Evolutionary conservation across 2,113 vertebrate species (phyloP).

Genomic region (Canis aureus): DNA sequence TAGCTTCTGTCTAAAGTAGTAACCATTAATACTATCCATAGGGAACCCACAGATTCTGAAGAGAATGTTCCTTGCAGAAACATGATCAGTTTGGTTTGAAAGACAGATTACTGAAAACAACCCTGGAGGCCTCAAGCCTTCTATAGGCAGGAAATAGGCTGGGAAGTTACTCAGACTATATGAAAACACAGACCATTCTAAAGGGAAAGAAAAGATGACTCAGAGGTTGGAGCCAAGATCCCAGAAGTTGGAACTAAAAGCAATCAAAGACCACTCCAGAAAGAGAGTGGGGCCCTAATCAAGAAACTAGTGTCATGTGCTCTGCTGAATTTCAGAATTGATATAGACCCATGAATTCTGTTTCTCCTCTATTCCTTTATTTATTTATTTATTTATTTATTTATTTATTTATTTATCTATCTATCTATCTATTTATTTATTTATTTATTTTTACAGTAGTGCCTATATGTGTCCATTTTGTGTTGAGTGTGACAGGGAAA

Average conservation of each 20-base stretch:
- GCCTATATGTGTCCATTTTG: neutral
- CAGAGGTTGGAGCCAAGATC: neutral
- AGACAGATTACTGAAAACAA: neutral
- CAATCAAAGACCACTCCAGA: neutral
- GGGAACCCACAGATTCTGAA: neutral
- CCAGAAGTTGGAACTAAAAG: neutral
- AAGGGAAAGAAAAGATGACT: neutral
- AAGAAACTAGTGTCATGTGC: neutral
- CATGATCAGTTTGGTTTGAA: neutral
- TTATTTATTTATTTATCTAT: accelerated
- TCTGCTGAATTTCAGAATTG: neutral
- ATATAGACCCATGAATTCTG: neutral
- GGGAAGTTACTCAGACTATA: neutral
- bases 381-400: too few relatives aligned
- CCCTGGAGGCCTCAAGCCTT: neutral
- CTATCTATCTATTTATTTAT: too few relatives aligned
- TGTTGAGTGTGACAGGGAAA: neutral
- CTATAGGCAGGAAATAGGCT: neutral
- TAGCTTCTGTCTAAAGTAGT: neutral
- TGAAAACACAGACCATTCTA: neutral
- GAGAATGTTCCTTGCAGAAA: neutral
- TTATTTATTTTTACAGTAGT: neutral
- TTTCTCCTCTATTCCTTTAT: neutral
- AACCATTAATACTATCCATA: neutral
- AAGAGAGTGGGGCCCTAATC: neutral